Base-by-base conservation (phyloP, 2,113 vertebrate species). In the Ceratotherium simum region DNA sequence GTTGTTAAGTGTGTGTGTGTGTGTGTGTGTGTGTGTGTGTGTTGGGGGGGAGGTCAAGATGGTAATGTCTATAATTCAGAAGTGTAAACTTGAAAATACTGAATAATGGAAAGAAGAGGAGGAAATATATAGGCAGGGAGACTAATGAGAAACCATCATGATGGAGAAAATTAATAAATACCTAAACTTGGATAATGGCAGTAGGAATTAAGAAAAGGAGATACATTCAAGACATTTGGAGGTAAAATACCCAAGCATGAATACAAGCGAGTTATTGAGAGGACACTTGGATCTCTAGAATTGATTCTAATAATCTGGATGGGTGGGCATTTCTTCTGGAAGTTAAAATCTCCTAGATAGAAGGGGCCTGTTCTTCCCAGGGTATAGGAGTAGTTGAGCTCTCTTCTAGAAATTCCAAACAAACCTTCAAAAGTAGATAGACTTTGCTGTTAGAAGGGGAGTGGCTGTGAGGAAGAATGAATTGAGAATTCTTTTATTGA, bases 1-100 rank as follows among this genome's bases (percentile, higher is more conserved):
- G 33, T 4, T 67, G 33, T 29, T 42, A 39, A 69, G 31, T 51
- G 8, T 8, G 21, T n/a, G 27, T 51, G 5, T 58, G 16, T 51
- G 48, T 51, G 48, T 51, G 48, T 42, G 42, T 42, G 42, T 39
- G 39, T 39, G 39, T 39, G 31, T 51, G 8, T 8, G 21, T n/a
- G 27, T 51, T 58, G 76, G 33, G 33, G 7, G 29, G 4, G 42
- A 9, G 33, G 6, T 64, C 31, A 69, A 60, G 11, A 67, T 48
- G 25, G 21, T 36, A 14, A 39, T 48, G n/a, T 12, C 62, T 75
- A 33, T 67, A 23, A 80, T 48, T 88, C 42, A 58, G 31, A 97
- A 91, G 46, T 27, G 11, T n/a, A 88, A 93, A 91, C 5, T n/a
- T 93, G 60, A 80, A 95, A 92, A 73, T 80, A 70, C 8, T 87